Base-by-base conservation (phyloP, 2,888 invertebrate species). In the Plebejus argus region DNA sequence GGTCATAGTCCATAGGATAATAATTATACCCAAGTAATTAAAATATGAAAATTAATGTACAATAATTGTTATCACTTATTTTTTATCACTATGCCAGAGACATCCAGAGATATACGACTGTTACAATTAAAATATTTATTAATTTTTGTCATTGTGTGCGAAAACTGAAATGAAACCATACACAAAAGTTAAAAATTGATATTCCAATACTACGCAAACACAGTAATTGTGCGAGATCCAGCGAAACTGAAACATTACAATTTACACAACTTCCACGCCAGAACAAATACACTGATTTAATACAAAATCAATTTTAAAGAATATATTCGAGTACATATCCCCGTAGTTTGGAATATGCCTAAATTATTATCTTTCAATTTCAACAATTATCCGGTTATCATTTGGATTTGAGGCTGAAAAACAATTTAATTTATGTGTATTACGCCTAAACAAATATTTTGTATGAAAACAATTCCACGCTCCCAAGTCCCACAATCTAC, bases 361-460 rank as follows among this genome's bases (percentile, higher is more conserved):
- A 49, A 72, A 72, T 79, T 78, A 72, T 79, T 78, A 78, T 80
- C 76, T 78, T 49, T 78, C 78, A 76, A 80, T 78, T 78, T 76
- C 78, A 78, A 70, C 75, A 76, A 71, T 78, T 75, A 78, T 75
- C 78, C 58, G 49, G 77, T 58, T 79, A 78, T 78, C 72, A 23
- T 76, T 70, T 61, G 61, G 61, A 58, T 58, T 58, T 58, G 8
- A 58, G n/a, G 7, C 23, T 20, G 58, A 10, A 58, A 58, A 58
- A 58, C 58, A 58, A 58, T 58, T 58, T 20, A 58, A 58, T 20
- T 58, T 20, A 10, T 8, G 58, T 58, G 20, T 20, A 20, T n/a
- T 20, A 10, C 4, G 10, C 12, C 2, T 61, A 4, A 10, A 61
- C 58, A 61, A 61, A 61, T 23, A 61, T 12, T 61, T 61, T 61